Base-by-base conservation (phyloP, 1,140 invertebrate species). In the Littorina saxatilis region DNA sequence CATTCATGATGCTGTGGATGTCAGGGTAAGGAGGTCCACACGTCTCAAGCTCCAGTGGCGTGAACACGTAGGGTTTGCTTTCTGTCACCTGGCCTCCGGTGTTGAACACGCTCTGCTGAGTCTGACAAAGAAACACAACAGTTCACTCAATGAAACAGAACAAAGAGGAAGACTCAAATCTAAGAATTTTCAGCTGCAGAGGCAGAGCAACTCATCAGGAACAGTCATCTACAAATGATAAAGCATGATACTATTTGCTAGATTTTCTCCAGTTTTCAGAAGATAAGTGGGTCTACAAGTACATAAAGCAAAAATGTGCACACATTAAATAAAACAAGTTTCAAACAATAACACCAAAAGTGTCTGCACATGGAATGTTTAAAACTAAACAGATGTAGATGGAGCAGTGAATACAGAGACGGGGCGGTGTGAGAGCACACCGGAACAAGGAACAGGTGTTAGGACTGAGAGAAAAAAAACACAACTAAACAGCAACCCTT, bases 1-100 rank as follows among this genome's bases (percentile, higher is more conserved):
- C 92, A 7, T 87, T 88, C 52, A 94, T 91, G 1, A 98, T 92
- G 27, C 97, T 94, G 17, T 94, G 90, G 74, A 93, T 91, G 0
- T 88, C 87, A 0, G 97, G 97, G 17, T 95, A 93, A 4, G 91
- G 86, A 0, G 97, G 97, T 0, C 98, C 98, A 81, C 96, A 95
- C 43, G 90, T 84, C 39, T 93, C 90, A 23, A 94, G 93, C 27
- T 94, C 90, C 32, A 95, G 93, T 13, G 95, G 93, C 75, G 94
- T 93, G 89, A 98, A 98, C 23, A 92, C 87, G 88, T 95, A 98
- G 0, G 95, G 88, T 0, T 96, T 95, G 9, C 95, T 96, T 87
- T 97, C 96, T 84, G 96, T 96, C 5, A 95, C 92, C 87, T 95
- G 94, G 0, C 95, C 95, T 15, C 97, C 90, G 4, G 95, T 94